These are phyloP conservation scores for Caenorhabditis japonica DNA, from an alignment of 2,888 invertebrate genomes.

Conservation along the genomic window DNA sequence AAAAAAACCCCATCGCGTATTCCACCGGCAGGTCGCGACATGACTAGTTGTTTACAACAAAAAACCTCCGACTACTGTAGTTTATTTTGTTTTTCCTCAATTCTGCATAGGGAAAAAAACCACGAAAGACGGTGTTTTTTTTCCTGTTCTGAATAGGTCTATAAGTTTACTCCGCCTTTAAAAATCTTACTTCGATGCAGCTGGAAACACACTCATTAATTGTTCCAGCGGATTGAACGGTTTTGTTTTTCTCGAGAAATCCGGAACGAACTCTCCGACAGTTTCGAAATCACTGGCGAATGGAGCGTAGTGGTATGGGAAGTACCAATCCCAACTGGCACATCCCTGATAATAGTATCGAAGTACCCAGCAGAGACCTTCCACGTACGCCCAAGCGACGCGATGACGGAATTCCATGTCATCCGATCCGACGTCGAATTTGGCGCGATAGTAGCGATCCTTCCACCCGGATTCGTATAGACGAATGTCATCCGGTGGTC, in stretches of 20 bases:
- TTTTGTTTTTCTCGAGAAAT: slow-evolving; percentile 89
- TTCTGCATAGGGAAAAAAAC: no score
- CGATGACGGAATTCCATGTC: slow-evolving; percentile 86
- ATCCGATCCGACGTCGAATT: slow-evolving; percentile 78
- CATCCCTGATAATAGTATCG: slow-evolving; percentile 99
- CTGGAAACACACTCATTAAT: slow-evolving; percentile 99
- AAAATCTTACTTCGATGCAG: slow-evolving; percentile 85
- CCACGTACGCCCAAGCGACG: slow-evolving; percentile 88
- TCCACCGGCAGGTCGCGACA: no score
- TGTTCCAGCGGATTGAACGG: slow-evolving; percentile 99
- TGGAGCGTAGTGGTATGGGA: slow-evolving; percentile 99
- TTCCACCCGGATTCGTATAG: slow-evolving; percentile 95
- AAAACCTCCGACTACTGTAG: no score
- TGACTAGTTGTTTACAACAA: no score
- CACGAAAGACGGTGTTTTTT: no score
- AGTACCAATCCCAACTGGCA: slow-evolving; percentile 99
- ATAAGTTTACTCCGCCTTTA: no score
- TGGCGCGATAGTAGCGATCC: slow-evolving; percentile 84
- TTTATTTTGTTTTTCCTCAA: no score
- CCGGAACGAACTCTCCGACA: slow-evolving; percentile 84
- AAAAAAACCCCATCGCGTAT: no score
- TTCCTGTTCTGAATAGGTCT: no score
- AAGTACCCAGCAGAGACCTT: slow-evolving; percentile 97
- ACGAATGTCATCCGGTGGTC: slow-evolving; percentile 73
- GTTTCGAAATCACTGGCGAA: slow-evolving; percentile 96